Base-by-base conservation (phyloP, 2,797 vertebrate species). In the Capromys pilorides region DNA sequence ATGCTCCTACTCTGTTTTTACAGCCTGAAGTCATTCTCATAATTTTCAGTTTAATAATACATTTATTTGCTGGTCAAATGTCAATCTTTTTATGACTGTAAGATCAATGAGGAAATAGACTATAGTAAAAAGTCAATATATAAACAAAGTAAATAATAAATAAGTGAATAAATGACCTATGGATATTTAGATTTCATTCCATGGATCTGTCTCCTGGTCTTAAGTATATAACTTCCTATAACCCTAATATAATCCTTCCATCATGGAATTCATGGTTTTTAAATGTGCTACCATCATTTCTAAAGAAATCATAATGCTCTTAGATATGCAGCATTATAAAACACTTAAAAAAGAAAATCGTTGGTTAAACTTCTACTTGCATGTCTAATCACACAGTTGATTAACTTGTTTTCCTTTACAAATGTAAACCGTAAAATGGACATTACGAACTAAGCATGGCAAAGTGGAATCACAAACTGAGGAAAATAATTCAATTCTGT, bases 81-180 rank as follows among this genome's bases (percentile, higher is more conserved):
- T 5, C 39, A 67, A 31, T 51, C 69, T 62, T 1, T 71, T 92
- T 79, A 24, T 80, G 86, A 94, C 78, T 66, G 78, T 39, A 88
- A 78, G n/a, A 69, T 78, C 7, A 57, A 41, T 64, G 39, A 93
- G 49, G 36, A 61, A 94, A 93, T 1, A 4, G 36, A 45, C 57
- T 67, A 1, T 49, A 88, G 39, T 39, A 71, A 90, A 62, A 41
- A 79, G 83, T 91, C 57, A 73, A 59, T 49, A 75, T 90, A 49
- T 86, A 93, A 91, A 31, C 49, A 69, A 89, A 83, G 62, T 85
- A 87, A 83, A 61, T 31, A 75, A 82, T 94, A 64, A 91, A 90
- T n/a, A 77, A 39, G 1, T 49, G 49, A 54, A 51, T 33, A 19
- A 54, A 19, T 26, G 22, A 79, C 54, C 31, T 7, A 86, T 12